These are phyloP conservation scores for Epirrhoe tristata DNA, from an alignment of 2,888 invertebrate genomes.

Conservation along the genomic window DNA sequence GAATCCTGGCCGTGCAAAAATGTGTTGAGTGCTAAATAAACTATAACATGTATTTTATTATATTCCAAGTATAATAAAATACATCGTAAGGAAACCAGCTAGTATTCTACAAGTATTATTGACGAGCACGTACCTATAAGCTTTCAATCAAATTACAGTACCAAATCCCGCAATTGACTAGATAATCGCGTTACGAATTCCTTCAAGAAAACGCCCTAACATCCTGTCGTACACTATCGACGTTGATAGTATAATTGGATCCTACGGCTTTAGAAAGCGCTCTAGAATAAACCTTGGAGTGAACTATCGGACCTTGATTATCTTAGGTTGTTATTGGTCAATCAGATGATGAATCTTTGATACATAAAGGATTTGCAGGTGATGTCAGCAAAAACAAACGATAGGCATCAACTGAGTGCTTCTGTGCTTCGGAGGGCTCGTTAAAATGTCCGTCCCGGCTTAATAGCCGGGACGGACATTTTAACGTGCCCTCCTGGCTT, in stretches of 20 bases:
- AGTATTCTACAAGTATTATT: no score
- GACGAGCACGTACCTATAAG: no score
- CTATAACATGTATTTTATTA: no score
- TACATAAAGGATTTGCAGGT: neutral
- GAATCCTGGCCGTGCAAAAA: no score
- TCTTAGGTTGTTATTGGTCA: conserved; percentile 21
- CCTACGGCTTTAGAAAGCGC: conserved; percentile 37
- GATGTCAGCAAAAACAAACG: neutral
- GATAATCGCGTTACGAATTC: neutral
- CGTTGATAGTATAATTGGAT: conserved; percentile 36
- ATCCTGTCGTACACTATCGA: conserved; percentile 7
- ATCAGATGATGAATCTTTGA: conserved; percentile 5
- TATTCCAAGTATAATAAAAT: no score
- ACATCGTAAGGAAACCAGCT: no score
- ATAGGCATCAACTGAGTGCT: no score
- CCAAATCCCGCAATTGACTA: neutral
- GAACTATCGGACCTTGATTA: conserved; percentile 28
- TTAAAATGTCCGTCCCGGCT: no score
- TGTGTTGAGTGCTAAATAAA: no score
- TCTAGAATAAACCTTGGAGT: conserved; percentile 35
- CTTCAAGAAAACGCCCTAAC: neutral
- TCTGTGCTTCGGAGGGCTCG: no score
- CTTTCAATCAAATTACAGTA: neutral
- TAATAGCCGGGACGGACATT: no score
- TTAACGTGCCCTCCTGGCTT: no score